Conservation (phyloP, 2,113 vertebrate genomes). For the Erythrolamprus reginae region DNA sequence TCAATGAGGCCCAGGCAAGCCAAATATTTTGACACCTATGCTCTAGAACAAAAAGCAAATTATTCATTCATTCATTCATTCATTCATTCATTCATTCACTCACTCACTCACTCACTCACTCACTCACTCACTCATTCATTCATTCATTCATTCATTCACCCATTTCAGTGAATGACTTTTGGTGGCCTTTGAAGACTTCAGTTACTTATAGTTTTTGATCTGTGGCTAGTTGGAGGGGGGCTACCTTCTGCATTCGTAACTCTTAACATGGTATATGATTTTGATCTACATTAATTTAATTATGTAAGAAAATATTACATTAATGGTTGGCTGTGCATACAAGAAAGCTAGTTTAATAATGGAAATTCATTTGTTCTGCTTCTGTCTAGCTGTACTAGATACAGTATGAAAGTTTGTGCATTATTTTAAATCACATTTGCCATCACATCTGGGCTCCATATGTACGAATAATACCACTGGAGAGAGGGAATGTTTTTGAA, state of each 20-base stretch:
- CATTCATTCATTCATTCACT: no score
- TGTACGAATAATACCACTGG: neutral
- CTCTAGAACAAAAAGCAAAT: neutral
- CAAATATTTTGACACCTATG: neutral
- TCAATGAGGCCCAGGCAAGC: neutral
- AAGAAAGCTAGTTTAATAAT: neutral
- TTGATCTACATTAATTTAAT: constrained; percentile 16
- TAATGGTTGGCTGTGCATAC: neutral
- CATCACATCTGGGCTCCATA: neutral
- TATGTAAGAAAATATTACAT: neutral
- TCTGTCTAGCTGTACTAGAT: neutral
- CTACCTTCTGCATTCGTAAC: no score
- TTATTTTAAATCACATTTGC: neutral
- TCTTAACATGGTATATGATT: constrained; percentile 37
- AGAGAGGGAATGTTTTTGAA: neutral
- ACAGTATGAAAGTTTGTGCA: neutral
- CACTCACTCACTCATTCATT: no score
- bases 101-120: no score
- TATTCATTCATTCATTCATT: no score
- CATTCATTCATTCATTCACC: neutral
- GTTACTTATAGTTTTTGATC: no score
- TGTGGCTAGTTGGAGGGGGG: no score
- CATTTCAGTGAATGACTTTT: neutral
- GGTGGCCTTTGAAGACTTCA: no score
- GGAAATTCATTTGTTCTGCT: neutral